Base-by-base conservation (phyloP, 2,113 vertebrate genomes). In the Ochotona princeps region DNA sequence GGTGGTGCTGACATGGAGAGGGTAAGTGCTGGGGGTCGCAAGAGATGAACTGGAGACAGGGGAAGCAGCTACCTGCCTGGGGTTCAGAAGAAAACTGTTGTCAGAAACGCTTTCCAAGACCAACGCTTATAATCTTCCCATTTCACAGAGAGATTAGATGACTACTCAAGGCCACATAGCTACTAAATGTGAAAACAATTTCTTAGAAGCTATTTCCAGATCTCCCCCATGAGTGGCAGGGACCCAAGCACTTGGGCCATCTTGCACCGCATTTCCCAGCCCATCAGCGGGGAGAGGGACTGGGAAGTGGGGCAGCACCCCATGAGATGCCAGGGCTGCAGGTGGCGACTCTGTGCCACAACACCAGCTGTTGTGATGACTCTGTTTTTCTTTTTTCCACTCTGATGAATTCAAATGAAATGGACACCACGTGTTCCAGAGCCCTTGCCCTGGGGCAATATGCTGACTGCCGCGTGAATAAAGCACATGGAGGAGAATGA, bases 71-170 rank as follows among this genome's bases (percentile, higher is more conserved):
- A 6, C 18, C 20, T 1, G 15, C 8, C 10, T 38, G 57, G 26
- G 9, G 10, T 10, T 28, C 20, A 51, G 14, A 25, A 23, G 35
- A 83, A 70, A 47, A 54, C 3, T 20, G 13, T 26, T 20, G 20
- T 49, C n/a, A n/a, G 15, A 83, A 79, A 83, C 60, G 66, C 38
- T 87, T 20, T n/a, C 35, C 66, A 61, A 79, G 67, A 26, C 60
- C 35, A 4, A 12, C 74, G 57, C 15, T 69, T 15, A 9, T 26
- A 49, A 44, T 63, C 25, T 15, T 26, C 60, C 35, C 35, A 38
- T 78, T 79, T 91, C 79, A 91, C 72, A 47, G 74, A 69, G 61
- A 78, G 30, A 90, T 15, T 65, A 87, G 49, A 49, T 69, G 61
- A 15, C 21, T 38, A 49, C n/a, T 26, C n/a, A 67, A 60, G 18